Base-by-base conservation (phyloP, 1,140 invertebrate genomes). In the Nautilus pompilius region DNA sequence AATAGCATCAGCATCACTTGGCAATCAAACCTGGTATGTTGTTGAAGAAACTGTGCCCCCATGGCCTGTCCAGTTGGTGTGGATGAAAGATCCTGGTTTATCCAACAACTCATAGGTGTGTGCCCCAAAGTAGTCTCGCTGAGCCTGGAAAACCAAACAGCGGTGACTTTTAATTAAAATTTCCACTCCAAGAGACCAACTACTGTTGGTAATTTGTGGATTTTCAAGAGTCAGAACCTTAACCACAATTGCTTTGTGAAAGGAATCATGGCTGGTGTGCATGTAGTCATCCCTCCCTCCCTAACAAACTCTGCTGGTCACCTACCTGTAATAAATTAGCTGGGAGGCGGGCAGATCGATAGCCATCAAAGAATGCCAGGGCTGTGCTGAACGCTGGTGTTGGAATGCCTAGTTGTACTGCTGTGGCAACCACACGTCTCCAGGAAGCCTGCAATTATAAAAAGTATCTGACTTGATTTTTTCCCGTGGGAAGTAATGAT, bases 1-100 rank as follows among this genome's bases (percentile, higher is more conserved):
- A n/a, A n/a, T n/a, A n/a, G n/a, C n/a, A n/a, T n/a, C n/a, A n/a
- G n/a, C n/a, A n/a, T n/a, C n/a, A n/a, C n/a, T n/a, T 54, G 13
- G 17, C 29, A n/a, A 24, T 69, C 89, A 98, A 63, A 91, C 95
- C 79, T 92, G 89, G 77, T 99, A 99, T 1, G 95, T 96, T 45
- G 93, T 91, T 10, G 96, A 94, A 0, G 96, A 96, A 0, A 98
- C 94, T 74, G 93, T 93, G 63, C 97, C 97, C 45, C 97, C 97
- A 70, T 92, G 91, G 17, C 97, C 97, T 10, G 97, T 99, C 97
- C 97, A 99, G 81, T 99, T 99, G 48, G 96, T 99, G 78, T 99
- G 97, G 1, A 95, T 86, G 82, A 92, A 98, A 67, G 88, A 89
- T 26, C 96, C 96, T 51, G 97, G 96, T 60, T 91, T 84, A 8